Evolutionary conservation across 2,888 invertebrate genomes (phyloP), one percentile per base, ranked within the genome.

Genomic region (Tineola bisselliella): DNA sequence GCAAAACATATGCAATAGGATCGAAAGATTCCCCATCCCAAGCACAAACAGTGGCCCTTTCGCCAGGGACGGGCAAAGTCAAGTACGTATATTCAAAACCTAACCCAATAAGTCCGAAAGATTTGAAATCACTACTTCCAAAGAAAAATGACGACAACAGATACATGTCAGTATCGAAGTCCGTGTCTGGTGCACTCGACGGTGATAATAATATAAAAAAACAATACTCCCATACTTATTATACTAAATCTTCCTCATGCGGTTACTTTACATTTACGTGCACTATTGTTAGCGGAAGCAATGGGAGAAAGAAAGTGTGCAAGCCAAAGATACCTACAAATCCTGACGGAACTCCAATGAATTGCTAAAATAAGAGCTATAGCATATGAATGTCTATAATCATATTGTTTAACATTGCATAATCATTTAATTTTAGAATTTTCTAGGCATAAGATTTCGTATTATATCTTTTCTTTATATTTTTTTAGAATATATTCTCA

Each of bases 201-300:
- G 84, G 86, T 61, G 88, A 87, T 52, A 88, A 89, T 70, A 89
- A 88, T 68, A 88, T 91, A 62, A 91, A 92, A 63, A 92, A 93
- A 72, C 92, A 92, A 77, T 92, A 90, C 70, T 90, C 92, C 1
- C 92, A 92, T 65, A 92, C 93, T 0, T 95, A 94, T 77, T 95
- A 93, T 69, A 94, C 94, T 0, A 95, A 95, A 76, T 93, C 94
- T 8, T 94, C 94, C 1, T 94, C 93, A 1, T 95, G 95, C 73
- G 95, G 95, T 8, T 94, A 94, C 72, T 94, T 95, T 67, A 94
- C 94, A 0, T 95, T 95, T 75, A 92, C 93, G 0, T 95, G 95
- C 72, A 93, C 94, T 59, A 91, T 93, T 71, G 93, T 93, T 0
- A 91, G 92, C 67, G 92, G 93, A 11, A 90, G 91, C 0, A 92